These are phyloP conservation scores for Drosophila bipectinata DNA, from an alignment of 1,140 invertebrate genomes.

Conservation along the genomic window DNA sequence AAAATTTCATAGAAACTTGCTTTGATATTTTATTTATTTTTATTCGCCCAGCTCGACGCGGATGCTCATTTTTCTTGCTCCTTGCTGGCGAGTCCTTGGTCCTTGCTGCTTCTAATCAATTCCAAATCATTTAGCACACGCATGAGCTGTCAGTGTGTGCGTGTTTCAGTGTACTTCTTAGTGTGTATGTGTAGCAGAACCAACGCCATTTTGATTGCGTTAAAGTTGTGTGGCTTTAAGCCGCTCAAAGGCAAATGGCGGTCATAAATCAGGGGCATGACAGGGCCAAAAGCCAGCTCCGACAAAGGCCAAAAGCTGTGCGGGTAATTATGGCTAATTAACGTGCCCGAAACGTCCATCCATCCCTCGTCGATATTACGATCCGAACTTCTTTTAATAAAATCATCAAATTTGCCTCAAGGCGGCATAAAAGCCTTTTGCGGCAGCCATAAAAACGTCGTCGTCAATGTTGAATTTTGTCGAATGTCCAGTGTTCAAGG, in stretches of 20 bases:
- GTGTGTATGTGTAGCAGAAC: slow-evolving; percentile 4
- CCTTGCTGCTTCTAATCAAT: slow-evolving; percentile 71
- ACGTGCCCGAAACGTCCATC: slow-evolving; percentile 33
- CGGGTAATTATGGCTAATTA: slow-evolving; percentile 80
- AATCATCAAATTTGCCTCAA: slow-evolving; percentile 77
- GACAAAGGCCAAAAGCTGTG: slow-evolving; percentile 76
- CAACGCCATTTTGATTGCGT: slow-evolving; percentile 61
- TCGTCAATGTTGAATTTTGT: slow-evolving; percentile 53
- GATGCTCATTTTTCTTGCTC: background rate
- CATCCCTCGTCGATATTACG: slow-evolving; percentile 45
- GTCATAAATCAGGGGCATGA: slow-evolving; percentile 77
- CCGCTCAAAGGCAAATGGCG: slow-evolving; percentile 50
- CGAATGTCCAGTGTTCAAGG: slow-evolving; percentile 5
- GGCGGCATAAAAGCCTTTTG: slow-evolving; percentile 67
- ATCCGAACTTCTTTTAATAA: slow-evolving; percentile 68
- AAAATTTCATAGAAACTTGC: slow-evolving; percentile 73
- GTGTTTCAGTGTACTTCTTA: background rate
- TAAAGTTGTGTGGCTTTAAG: slow-evolving; percentile 73
- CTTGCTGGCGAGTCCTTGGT: slow-evolving; percentile 2
- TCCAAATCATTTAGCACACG: slow-evolving; percentile 79
- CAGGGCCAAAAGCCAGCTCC: slow-evolving; percentile 72
- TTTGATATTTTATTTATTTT: slow-evolving; percentile 82
- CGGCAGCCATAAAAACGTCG: slow-evolving; percentile 70
- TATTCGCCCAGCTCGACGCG: slow-evolving; percentile 48
- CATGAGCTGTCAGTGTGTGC: slow-evolving; percentile 62